Evolutionary conservation across 2,797 vertebrate species (phyloP), one percentile per base, ranked within the genome.

Genomic region (Synanceia verrucosa): DNA sequence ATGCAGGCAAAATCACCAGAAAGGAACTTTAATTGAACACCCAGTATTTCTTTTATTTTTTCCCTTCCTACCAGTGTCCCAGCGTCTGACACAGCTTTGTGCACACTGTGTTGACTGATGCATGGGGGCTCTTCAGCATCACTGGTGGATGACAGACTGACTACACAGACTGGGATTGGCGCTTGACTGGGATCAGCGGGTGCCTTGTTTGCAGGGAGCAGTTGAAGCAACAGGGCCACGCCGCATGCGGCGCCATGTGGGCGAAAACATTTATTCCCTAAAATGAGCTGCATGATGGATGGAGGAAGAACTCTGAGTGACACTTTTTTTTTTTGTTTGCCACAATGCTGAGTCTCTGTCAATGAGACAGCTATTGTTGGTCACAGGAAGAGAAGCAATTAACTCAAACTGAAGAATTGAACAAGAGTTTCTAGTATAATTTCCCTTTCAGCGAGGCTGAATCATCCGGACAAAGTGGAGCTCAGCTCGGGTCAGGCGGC

Each of bases 251-350:
- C 9, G 13, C 34, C 36, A 28, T 39, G 73, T 62, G 46, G 55
- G 76, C 29, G 4, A 76, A 74, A 85, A 19, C 79, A 76, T 33
- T 53, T 21, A 51, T 56, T 29, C 60, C 65, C 60, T 59, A n/a
- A 83, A 78, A 86, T 56, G 60, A 89, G 83, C 72, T 24, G 66
- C 57, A 51, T 81, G 77, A 79, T 76, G 70, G 82, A 90, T 81
- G 65, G 59, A 18, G 18, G 60, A 29, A 31, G 72, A 83, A 81
- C 44, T 82, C 43, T 83, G 80, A 91, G 29, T 72, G 72, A 73
- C 65, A 72, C 29, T 4, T 65, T 70, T 71, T 70, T 80, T 70
- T 77, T 34, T 88, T 72, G 47, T 23, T 70, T 26, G 26, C 48
- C 59, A 34, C 61, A 13, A 12, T 39, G 78, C 61, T 18, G 44